Evolutionary conservation across 2,888 invertebrate species (phyloP).

Genomic region (Lepidocyrtoides sp.): DNA sequence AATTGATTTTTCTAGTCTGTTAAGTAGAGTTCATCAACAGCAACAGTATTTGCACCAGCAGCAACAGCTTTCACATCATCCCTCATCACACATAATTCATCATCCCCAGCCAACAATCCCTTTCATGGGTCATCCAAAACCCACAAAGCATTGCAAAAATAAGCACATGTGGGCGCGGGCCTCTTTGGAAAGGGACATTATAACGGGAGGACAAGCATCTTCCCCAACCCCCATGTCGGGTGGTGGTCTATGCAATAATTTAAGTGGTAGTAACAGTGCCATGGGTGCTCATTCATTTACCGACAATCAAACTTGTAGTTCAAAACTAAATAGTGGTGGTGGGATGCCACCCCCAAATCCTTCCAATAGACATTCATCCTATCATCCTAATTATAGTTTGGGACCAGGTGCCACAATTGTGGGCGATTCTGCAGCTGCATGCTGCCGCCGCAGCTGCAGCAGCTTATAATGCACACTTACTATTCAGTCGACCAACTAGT

Average conservation of each 20-base stretch:
- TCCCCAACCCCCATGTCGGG: slow-evolving; percentile 69
- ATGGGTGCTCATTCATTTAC: slow-evolving; percentile 1
- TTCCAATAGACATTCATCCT: slow-evolving; percentile 85
- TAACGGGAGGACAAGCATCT: slow-evolving; percentile 56
- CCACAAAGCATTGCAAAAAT: slow-evolving; percentile 84
- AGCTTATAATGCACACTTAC: slow-evolving; percentile 80
- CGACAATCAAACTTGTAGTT: slow-evolving; percentile 40
- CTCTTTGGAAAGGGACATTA: slow-evolving; percentile 81
- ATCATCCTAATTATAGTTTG: slow-evolving; percentile 82
- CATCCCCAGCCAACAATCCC: slow-evolving; percentile 57
- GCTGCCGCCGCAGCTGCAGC: slow-evolving; percentile 81
- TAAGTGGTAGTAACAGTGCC: slow-evolving; percentile 55
- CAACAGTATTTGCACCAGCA: slow-evolving; percentile 45
- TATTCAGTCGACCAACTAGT: slow-evolving; percentile 84
- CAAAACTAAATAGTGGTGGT: slow-evolving; percentile 45
- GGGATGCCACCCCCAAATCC: slow-evolving; percentile 55
- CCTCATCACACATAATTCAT: slow-evolving; percentile 60
- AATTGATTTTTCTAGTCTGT: slow-evolving; percentile 76
- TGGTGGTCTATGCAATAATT: slow-evolving; percentile 61
- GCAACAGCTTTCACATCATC: slow-evolving; percentile 57
- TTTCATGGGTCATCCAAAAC: slow-evolving; percentile 79
- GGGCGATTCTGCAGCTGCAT: slow-evolving; percentile 78
- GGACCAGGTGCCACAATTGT: slow-evolving; percentile 53
- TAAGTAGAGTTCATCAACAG: slow-evolving; percentile 65
- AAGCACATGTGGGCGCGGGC: slow-evolving; percentile 84